phyloP scores from a whole-genome alignment of 2,113 vertebrate genomes.

The Dicentrarchus labrax region DNA sequence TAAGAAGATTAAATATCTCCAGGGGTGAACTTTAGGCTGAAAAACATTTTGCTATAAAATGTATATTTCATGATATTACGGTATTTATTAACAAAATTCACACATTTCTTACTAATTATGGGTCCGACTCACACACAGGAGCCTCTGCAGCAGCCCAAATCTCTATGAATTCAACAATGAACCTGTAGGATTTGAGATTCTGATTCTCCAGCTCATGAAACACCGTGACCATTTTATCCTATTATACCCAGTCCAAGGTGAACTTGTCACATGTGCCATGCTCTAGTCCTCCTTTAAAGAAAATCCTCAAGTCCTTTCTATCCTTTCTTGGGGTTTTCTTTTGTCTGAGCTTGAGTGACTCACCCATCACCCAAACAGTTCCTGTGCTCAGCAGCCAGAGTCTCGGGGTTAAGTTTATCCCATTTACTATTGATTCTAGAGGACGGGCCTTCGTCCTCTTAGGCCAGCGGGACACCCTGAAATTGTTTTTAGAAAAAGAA shows the following conservation, averaged over 20 bases:
- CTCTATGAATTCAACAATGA: slow-evolving; percentile 25
- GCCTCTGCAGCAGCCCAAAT: neutral
- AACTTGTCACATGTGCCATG: slow-evolving; percentile 59
- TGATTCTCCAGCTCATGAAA: slow-evolving; percentile 17
- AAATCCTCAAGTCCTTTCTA: slow-evolving; percentile 47
- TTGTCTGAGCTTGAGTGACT: slow-evolving; percentile 56
- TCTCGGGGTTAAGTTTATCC: slow-evolving; percentile 62
- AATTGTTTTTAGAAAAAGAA: slow-evolving; percentile 39
- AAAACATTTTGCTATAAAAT: slow-evolving; percentile 33
- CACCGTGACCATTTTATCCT: slow-evolving; percentile 74
- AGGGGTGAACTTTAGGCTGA: slow-evolving; percentile 38
- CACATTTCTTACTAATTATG: slow-evolving; percentile 12
- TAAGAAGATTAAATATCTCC: slow-evolving; percentile 67
- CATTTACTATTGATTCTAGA: slow-evolving; percentile 61
- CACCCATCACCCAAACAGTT: slow-evolving; percentile 50
- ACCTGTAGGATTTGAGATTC: slow-evolving; percentile 55
- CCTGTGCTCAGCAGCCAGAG: slow-evolving; percentile 43
- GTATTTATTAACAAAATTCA: slow-evolving; percentile 19
- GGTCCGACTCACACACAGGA: neutral
- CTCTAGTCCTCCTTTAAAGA: slow-evolving; percentile 39
- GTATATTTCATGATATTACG: slow-evolving; percentile 9
- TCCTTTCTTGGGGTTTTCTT: slow-evolving; percentile 56
- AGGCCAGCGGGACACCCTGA: slow-evolving; percentile 31
- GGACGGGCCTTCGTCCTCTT: slow-evolving; percentile 19
- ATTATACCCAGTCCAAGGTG: slow-evolving; percentile 72